phyloP scores from a whole-genome alignment of 2,797 vertebrate species.

The Naso thynnoides region DNA sequence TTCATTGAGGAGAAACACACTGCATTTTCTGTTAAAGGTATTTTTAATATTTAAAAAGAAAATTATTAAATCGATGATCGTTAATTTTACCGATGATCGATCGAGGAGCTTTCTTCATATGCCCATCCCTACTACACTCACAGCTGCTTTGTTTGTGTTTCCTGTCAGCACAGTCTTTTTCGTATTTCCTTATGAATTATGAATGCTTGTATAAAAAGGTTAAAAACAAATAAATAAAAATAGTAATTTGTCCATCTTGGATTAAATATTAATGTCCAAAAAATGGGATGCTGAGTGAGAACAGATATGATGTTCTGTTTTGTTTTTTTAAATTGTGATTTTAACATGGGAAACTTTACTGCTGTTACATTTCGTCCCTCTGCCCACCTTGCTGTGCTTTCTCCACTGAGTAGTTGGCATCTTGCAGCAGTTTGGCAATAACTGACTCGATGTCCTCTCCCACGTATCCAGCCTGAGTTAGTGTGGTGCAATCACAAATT shows the following conservation, averaged over 20 bases:
- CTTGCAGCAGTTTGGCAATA: conserved; percentile 96
- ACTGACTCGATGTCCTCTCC: conserved; percentile 99
- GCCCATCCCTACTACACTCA: no score
- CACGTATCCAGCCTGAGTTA: conserved; percentile 98
- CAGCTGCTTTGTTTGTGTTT: background rate
- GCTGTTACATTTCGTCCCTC: background rate
- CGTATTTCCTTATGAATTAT: background rate
- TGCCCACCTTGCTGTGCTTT: conserved; percentile 96
- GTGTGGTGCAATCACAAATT: conserved; percentile 98
- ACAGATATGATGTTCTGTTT: background rate
- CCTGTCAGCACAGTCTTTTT: background rate
- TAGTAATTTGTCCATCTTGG: background rate
- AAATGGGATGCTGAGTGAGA: background rate
- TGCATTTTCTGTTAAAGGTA: no score
- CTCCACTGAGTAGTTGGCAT: conserved; percentile 97
- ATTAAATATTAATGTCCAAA: background rate
- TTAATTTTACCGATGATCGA: no score
- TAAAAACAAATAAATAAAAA: background rate
- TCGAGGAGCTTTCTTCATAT: no score
- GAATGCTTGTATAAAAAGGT: background rate
- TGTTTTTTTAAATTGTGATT: background rate
- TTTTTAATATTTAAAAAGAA: no score
- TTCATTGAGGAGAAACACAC: no score
- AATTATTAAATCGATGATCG: no score
- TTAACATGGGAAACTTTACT: conserved; percentile 1